Evolutionary conservation across 2,888 invertebrate genomes (phyloP), one percentile per base, ranked within the genome.

Genomic region (Pristionchus fissidentatus): DNA sequence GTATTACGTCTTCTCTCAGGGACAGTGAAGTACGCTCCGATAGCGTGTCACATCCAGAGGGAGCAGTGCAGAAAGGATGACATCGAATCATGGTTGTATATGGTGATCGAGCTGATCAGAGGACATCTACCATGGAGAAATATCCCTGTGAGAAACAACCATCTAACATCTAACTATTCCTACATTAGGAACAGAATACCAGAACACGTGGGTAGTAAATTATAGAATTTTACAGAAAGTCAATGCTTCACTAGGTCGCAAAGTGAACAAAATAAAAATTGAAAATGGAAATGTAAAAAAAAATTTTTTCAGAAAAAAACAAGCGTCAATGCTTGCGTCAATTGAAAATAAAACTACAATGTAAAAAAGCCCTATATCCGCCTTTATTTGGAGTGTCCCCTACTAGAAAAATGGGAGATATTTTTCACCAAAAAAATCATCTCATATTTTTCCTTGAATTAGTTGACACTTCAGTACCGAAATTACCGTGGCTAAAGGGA

Each of bases 71-170:
- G 85, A 43, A 83, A 83, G 78, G 90, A 90, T 83, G 90, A 90
- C 78, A 86, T 89, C 66, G 90, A 90, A 83, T 86, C 87, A 32
- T 91, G 90, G 91, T 83, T 88, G 57, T 91, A 91, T 85, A 89
- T 89, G 90, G 86, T 87, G 26, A 87, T 90, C 73, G 89, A 88
- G 75, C 66, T 87, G 83, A 87, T 87, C 26, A 85, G 82, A 32
- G 89, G 89, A 60, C 84, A 84, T 79, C 86, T 89, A 13, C 89
- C 89, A 32, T 88, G 89, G 89, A 84, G 88, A 29, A 89, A 89
- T 75, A 79, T 89, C 26, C 85, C 87, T 8, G 84, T 84, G 15
- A 52, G 79, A 3, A 70, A 22, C 38, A n/a, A n/a, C 52, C 52
- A 19, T 15, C 19, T 49, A 49, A 10, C n/a, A n/a, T n/a, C n/a